Conservation (phyloP, 2,888 invertebrate genomes). For the Plebejus anna region DNA sequence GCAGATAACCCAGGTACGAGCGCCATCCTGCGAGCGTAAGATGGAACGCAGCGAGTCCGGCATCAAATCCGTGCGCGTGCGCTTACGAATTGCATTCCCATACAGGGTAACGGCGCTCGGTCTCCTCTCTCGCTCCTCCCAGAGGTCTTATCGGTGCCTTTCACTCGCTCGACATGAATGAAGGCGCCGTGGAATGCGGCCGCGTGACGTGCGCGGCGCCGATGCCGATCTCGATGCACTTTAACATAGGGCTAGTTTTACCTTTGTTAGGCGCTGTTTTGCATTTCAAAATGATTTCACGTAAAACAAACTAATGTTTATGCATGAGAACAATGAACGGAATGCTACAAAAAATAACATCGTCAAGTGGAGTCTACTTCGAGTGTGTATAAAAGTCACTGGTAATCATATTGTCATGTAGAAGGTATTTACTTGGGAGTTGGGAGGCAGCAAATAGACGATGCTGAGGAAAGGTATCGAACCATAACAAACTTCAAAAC, state of each 20-base stretch:
- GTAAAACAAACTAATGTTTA: background rate
- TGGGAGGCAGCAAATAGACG: background rate
- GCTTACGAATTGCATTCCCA: constrained; percentile 75
- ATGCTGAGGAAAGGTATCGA: background rate
- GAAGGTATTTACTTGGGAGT: background rate
- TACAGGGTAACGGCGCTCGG: constrained; percentile 70
- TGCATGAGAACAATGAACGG: constrained; percentile 5
- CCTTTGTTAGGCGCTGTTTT: constrained; percentile 42
- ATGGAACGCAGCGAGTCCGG: constrained; percentile 63
- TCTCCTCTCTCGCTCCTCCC: constrained; percentile 63
- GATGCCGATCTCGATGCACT: constrained; percentile 78
- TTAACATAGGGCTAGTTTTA: constrained; percentile 63
- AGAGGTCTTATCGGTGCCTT: constrained; percentile 56
- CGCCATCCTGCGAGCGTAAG: constrained; percentile 51
- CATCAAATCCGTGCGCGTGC: constrained; percentile 67
- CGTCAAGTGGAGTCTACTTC: background rate
- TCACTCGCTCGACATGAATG: constrained; percentile 73
- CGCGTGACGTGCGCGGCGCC: constrained; percentile 81
- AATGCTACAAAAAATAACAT: background rate
- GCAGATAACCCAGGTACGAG: constrained; percentile 50
- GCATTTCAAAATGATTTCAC: constrained; percentile 23
- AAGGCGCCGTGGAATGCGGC: constrained; percentile 81
- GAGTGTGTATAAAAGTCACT: background rate
- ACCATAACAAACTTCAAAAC: too few relatives aligned
- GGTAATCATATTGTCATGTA: background rate